phyloP scores from a whole-genome alignment of 2,888 invertebrate species.

The Tinea pellionella region DNA sequence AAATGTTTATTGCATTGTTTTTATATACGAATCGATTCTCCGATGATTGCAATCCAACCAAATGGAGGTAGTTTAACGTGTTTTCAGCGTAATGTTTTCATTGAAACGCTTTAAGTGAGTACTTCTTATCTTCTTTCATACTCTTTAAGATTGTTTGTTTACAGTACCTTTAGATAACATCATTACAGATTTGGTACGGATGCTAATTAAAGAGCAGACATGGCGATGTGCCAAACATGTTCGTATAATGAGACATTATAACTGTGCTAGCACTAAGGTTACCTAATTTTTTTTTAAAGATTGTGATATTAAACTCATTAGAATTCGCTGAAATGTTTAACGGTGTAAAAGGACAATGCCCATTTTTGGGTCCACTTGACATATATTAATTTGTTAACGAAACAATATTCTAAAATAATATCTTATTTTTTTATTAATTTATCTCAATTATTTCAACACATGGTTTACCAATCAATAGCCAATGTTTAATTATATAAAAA shows the following conservation, averaged over 20 bases:
- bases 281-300: neutral
- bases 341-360: no score
- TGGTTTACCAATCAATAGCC: no score
- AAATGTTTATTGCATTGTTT: neutral
- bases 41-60: no score
- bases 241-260: neutral
- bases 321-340: no score
- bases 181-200: neutral
- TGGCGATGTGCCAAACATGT: conserved; percentile 8
- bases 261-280: neutral
- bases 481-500: no score
- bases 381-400: no score
- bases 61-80: no score
- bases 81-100: neutral
- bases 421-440: no score
- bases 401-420: no score
- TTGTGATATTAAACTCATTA: neutral
- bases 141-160: conserved; percentile 4
- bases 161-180: neutral
- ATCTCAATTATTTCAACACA: no score
- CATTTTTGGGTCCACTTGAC: no score
- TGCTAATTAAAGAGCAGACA: conserved; percentile 10
- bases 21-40: no score
- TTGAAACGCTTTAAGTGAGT: neutral
- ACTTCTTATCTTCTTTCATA: neutral